Percentiles rank a stretch among this genome's conserved stretches.
Conservation (phyloP, 2,797 vertebrate species). For the Odontamblyopus rebecca region DNA sequence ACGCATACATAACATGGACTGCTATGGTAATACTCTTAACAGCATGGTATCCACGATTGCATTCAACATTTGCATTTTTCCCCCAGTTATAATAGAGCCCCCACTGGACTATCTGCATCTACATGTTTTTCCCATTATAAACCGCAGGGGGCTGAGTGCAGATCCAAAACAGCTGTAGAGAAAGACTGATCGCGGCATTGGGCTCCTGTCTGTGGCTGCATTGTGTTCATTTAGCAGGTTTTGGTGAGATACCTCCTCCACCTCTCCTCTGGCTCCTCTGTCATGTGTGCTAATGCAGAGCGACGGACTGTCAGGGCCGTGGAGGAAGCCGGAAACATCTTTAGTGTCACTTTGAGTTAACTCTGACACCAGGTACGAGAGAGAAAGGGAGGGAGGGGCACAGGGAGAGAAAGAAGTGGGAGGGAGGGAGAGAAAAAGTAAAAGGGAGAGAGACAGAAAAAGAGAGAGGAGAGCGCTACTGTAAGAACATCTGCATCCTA, state of each 20-base stretch:
- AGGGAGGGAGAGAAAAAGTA: too few species aligned
- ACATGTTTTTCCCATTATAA: constrained; percentile 73
- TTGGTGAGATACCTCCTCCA: constrained; percentile 53
- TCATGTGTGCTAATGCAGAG: constrained; percentile 69
- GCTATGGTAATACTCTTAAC: constrained; percentile 40
- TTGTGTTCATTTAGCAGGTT: constrained; percentile 64
- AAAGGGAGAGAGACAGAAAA: too few species aligned
- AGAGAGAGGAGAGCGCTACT: constrained; percentile 19
- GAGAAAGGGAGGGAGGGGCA: constrained; percentile 1
- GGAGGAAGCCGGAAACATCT: constrained; percentile 73
- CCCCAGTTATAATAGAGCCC: constrained; percentile 55
- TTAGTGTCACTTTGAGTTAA: constrained; percentile 74
- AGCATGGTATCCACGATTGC: constrained; percentile 37
- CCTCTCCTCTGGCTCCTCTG: constrained; percentile 55
- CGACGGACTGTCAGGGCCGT: constrained; percentile 57
- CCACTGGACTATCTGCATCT: constrained; percentile 58
- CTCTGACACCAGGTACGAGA: constrained; percentile 50
- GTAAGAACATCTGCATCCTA: constrained; percentile 27
- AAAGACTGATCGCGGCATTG: constrained; percentile 55
- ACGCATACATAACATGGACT: constrained; percentile 27
- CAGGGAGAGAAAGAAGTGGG: too few species aligned
- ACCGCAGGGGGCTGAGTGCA: constrained; percentile 48
- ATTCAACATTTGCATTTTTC: constrained; percentile 27
- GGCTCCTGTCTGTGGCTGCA: constrained; percentile 51
- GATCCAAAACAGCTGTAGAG: constrained; percentile 45